Conservation (phyloP, 2,797 vertebrate genomes). For the Syndactyla subalaris region DNA sequence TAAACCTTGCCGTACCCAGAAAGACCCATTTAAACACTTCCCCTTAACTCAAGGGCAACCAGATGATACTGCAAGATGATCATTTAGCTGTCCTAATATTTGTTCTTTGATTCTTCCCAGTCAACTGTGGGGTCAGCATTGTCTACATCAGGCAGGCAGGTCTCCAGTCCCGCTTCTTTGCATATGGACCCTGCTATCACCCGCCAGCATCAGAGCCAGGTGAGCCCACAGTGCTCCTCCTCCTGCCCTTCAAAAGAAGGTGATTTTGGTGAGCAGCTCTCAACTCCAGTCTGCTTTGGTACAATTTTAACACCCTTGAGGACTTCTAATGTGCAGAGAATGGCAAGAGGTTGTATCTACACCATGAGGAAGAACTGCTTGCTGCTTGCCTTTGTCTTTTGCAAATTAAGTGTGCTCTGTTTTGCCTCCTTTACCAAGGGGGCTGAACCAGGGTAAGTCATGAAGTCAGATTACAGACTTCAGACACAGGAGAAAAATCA, state of each 20-base stretch:
- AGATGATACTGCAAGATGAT: neutral
- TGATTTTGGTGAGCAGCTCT: neutral
- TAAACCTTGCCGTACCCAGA: neutral
- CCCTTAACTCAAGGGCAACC: neutral
- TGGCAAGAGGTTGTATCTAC: neutral
- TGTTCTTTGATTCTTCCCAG: neutral
- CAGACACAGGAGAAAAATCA: neutral
- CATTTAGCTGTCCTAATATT: neutral
- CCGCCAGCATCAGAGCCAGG: neutral
- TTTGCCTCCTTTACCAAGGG: neutral
- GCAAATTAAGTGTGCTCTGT: neutral
- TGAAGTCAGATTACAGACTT: neutral
- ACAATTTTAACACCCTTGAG: neutral
- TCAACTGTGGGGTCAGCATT: neutral
- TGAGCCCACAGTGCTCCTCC: neutral
- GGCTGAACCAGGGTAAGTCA: neutral
- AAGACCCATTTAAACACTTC: neutral
- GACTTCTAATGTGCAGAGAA: neutral
- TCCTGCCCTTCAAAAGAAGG: neutral
- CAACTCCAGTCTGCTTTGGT: rapidly evolving
- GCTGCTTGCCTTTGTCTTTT: neutral
- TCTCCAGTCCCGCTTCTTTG: neutral
- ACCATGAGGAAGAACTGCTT: neutral
- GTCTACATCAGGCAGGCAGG: neutral
- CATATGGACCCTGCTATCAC: neutral